Base-by-base conservation (phyloP, 2,797 vertebrate species). In the Chiloscyllium punctatum region DNA sequence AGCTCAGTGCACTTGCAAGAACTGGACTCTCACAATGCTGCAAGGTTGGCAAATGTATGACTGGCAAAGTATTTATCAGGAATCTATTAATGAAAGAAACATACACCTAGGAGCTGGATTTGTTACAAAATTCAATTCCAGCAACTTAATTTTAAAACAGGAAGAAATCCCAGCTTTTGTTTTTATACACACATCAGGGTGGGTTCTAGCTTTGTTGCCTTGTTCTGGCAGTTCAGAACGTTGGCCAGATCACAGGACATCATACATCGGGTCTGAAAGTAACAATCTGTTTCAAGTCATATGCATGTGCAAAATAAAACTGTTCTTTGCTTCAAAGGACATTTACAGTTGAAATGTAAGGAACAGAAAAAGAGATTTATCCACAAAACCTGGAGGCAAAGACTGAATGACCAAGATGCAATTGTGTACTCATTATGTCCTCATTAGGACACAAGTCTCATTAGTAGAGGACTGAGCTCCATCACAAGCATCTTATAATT, bases 161-260 rank as follows among this genome's bases (percentile, higher is more conserved):
- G 37, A 42, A 82, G 4, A 82, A 82, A 37, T n/a, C 8, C 15
- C 66, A 71, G 30, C 18, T 21, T 18, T 48, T 48, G 42, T 48
- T 48, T 48, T 48, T 1, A 48, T 48, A 48, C 42, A 48, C 42
- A 48, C 42, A 48, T 48, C 42, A 33, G 86, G 30, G 33, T 88
- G 4, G 51, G 6, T 88, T 88, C 86, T 37, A 92, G 68, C 16
- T 23, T 57, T 30, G 11, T 18, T 21, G 23, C n/a, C 62, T 92
- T 68, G 30, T 68, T 37, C 8, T 68, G 33, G 66, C 16, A 92
- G 90, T 92, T 92, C 33, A 92, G 90, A 62, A 92, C 57, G 4
- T n/a, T 66, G 88, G 57, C 53, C 88, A 91, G 88, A 91, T 62
- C 88, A 91, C 30, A 66, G 57, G 16, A 66, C 88, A 91, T 33